phyloP scores from a whole-genome alignment of 1,140 invertebrate genomes.

The Chironomus tepperi region DNA sequence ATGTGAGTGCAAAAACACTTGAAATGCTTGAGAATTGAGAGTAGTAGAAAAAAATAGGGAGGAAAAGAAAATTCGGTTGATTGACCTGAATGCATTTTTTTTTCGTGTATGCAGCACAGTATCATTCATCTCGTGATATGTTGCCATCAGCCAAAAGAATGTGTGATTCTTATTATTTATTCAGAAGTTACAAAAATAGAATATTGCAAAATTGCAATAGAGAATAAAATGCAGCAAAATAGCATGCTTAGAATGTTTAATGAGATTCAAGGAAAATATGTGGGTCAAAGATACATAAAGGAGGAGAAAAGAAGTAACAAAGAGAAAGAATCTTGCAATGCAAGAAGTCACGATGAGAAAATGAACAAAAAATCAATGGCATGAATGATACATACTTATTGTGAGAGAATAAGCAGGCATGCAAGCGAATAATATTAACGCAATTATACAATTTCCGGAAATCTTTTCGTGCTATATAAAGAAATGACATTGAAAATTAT shows the following conservation, averaged over 20 bases:
- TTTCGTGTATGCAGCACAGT: not conserved
- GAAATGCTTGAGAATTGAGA: not conserved
- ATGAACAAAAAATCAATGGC: not conserved
- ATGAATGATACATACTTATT: not conserved
- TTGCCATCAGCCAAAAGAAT: too few species aligned
- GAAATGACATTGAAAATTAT: not conserved
- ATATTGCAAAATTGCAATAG: not conserved
- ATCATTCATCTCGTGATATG: too few species aligned
- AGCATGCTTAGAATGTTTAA: not conserved
- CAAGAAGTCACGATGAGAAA: not conserved
- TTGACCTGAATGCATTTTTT: constrained; percentile 4
- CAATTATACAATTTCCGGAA: not conserved
- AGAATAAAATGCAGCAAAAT: not conserved
- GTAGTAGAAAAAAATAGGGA: not conserved
- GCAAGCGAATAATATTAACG: too few species aligned
- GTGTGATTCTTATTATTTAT: too few species aligned
- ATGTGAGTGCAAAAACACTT: not conserved
- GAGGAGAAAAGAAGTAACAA: not conserved
- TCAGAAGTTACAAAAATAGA: too few species aligned
- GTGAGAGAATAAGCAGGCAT: too few species aligned
- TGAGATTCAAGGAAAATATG: not conserved
- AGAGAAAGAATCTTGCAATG: constrained; percentile 5
- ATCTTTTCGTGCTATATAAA: not conserved
- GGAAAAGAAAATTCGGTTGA: constrained; percentile 11
- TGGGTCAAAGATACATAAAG: not conserved